Percentiles rank a stretch among this genome's conserved stretches.
phyloP scores from a whole-genome alignment of 2,888 invertebrate species.

The Neoitamus cyanurus region DNA sequence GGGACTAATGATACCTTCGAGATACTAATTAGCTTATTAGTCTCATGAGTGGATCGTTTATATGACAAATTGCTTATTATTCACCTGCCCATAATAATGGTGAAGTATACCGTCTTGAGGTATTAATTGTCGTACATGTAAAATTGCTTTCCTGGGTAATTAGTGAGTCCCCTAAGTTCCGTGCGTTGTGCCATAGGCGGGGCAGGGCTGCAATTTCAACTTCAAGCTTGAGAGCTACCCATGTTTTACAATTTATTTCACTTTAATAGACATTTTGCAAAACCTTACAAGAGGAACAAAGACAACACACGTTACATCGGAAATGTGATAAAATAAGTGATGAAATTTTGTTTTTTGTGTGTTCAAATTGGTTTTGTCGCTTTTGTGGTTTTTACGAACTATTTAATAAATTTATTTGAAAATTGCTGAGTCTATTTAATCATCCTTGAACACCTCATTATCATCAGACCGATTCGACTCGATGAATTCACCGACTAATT shows the following conservation, averaged over 20 bases:
- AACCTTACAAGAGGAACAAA: no score
- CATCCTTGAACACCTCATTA: no score
- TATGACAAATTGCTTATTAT: constrained; percentile 1
- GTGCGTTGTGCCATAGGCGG: not conserved
- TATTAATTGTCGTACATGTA: not conserved
- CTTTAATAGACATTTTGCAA: not conserved
- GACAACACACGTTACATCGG: no score
- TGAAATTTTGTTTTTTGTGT: no score
- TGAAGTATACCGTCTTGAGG: not conserved
- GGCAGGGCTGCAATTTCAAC: not conserved
- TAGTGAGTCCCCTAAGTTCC: not conserved
- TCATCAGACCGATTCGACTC: no score
- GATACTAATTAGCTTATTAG: not conserved
- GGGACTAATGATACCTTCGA: not conserved
- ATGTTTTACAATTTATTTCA: not conserved
- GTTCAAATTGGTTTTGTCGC: no score
- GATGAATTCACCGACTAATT: no score
- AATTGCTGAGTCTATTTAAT: no score
- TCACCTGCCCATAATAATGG: not conserved
- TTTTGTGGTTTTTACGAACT: no score
- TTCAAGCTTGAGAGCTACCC: not conserved
- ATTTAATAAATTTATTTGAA: no score
- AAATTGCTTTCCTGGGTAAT: not conserved
- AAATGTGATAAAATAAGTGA: no score
- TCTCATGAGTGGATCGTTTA: not conserved